Evolutionary conservation across 2,888 invertebrate species (phyloP).

Genomic region (Orgyia antiqua): DNA sequence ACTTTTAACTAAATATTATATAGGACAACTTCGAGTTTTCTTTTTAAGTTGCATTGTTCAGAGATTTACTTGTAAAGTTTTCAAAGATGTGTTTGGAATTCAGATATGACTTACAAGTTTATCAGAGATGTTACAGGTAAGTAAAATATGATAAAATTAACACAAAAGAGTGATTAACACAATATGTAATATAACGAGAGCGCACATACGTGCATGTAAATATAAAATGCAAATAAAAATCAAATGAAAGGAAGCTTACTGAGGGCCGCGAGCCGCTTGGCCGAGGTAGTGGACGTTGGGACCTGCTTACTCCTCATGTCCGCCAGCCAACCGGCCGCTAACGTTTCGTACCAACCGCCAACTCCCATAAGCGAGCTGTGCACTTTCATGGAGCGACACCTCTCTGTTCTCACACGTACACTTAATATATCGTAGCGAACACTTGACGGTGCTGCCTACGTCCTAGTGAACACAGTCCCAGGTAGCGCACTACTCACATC

Average conservation of each 20-base stretch:
- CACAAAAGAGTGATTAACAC: slow-evolving; percentile 23
- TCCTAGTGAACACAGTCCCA: slow-evolving; percentile 50
- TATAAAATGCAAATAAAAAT: slow-evolving; percentile 62
- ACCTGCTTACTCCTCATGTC: slow-evolving; percentile 77
- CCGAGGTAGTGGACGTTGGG: slow-evolving; percentile 73
- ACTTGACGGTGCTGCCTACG: slow-evolving; percentile 44
- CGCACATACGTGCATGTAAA: slow-evolving; percentile 21
- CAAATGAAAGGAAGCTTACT: slow-evolving; percentile 76
- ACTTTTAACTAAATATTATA: slow-evolving; percentile 10
- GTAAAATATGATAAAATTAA: slow-evolving; percentile 11
- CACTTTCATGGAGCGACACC: slow-evolving; percentile 71
- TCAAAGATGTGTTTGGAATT: too few species aligned
- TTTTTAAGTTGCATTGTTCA: slow-evolving; percentile 15
- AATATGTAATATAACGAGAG: slow-evolving; percentile 23
- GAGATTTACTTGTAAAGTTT: slow-evolving; percentile 1
- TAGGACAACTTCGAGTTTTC: slow-evolving; percentile 3
- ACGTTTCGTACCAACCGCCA: slow-evolving; percentile 71
- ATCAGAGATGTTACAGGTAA: slow-evolving; percentile 4
- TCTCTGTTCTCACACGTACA: slow-evolving; percentile 43
- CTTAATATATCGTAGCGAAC: slow-evolving; percentile 39
- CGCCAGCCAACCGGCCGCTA: slow-evolving; percentile 73
- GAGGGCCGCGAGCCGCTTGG: slow-evolving; percentile 75
- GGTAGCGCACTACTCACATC: slow-evolving; percentile 80
- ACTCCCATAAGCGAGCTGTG: slow-evolving; percentile 73
- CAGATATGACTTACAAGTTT: too few species aligned